Conservation (phyloP, 2,797 vertebrate species). For the Podargus strigoides region DNA sequence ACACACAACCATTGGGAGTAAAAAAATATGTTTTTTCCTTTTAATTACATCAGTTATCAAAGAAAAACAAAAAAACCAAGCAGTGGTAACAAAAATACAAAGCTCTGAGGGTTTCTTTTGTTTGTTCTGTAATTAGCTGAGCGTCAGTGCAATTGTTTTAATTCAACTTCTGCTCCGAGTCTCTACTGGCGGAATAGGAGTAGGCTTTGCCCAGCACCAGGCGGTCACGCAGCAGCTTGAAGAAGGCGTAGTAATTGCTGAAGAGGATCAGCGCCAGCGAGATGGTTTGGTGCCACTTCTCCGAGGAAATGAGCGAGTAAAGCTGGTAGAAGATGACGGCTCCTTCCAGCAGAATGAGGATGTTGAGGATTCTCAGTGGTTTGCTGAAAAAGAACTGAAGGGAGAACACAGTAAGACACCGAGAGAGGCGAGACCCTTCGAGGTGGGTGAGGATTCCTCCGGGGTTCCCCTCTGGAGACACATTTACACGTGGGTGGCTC, state of each 20-base stretch:
- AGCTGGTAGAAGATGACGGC: conserved; percentile 98
- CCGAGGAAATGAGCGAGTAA: conserved; percentile 92
- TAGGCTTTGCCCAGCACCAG: conserved; percentile 97
- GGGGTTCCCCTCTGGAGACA: neutral
- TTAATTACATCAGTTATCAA: conserved; percentile 92
- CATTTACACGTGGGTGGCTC: rapidly evolving
- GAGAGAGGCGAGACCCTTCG: rapidly evolving
- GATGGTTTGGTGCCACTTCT: conserved; percentile 98
- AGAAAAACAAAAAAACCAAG: conserved; percentile 81
- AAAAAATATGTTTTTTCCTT: conserved; percentile 91
- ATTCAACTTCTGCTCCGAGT: conserved; percentile 88
- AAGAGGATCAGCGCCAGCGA: conserved; percentile 97
- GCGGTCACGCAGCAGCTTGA: conserved; percentile 96
- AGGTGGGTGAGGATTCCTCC: neutral
- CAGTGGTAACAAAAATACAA: conserved; percentile 96
- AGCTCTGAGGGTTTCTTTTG: conserved; percentile 78
- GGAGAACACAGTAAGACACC: neutral
- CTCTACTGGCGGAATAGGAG: conserved; percentile 83
- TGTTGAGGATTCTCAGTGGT: conserved; percentile 95
- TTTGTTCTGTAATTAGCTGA: neutral
- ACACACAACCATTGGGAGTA: conserved; percentile 77
- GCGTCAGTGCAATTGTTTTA: conserved; percentile 55
- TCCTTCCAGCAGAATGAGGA: conserved; percentile 93
- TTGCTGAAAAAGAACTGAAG: conserved; percentile 98
- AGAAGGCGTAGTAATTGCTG: conserved; percentile 99